Evolutionary conservation across 2,888 invertebrate genomes (phyloP).

Genomic region (Caenorhabditis drosophilae): DNA sequence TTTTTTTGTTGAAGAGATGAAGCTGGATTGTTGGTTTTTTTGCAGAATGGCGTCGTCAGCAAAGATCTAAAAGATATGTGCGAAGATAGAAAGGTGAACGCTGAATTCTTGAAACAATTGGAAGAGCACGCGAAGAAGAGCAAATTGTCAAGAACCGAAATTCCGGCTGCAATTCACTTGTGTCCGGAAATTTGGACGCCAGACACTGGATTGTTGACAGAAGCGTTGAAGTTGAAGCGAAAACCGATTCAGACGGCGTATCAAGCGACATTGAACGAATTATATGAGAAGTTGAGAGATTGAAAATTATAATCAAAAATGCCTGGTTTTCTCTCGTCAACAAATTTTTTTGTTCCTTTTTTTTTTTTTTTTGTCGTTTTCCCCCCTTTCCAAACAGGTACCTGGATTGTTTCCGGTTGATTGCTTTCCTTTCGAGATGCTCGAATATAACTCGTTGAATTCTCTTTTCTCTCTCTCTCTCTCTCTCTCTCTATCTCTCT

Average conservation of each 20-base stretch:
- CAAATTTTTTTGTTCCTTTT: no score
- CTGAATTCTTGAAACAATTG: constrained; percentile 82
- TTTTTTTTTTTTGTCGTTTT: no score
- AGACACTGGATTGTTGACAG: constrained; percentile 93
- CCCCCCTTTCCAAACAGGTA: no score
- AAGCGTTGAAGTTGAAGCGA: constrained; percentile 94
- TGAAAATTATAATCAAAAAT: no score
- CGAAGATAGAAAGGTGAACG: constrained; percentile 78
- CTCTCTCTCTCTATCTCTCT: no score
- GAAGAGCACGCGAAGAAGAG: constrained; percentile 69
- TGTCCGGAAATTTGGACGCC: constrained; percentile 93
- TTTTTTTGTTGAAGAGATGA: neutral
- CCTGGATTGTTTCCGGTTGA: no score
- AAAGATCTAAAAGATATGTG: constrained; percentile 79
- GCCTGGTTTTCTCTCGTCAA: no score
- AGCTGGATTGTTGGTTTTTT: constrained; percentile 4
- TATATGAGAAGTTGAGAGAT: constrained; percentile 34
- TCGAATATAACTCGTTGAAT: no score
- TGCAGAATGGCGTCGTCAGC: constrained; percentile 47
- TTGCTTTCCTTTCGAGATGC: no score
- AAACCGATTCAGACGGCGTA: constrained; percentile 49
- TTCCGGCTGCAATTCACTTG: constrained; percentile 86
- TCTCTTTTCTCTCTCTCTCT: no score
- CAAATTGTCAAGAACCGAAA: constrained; percentile 87
- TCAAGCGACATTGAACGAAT: constrained; percentile 35